These are phyloP conservation scores for Lasioglossum baleicum DNA, from an alignment of 1,140 invertebrate genomes.

Conservation along the genomic window DNA sequence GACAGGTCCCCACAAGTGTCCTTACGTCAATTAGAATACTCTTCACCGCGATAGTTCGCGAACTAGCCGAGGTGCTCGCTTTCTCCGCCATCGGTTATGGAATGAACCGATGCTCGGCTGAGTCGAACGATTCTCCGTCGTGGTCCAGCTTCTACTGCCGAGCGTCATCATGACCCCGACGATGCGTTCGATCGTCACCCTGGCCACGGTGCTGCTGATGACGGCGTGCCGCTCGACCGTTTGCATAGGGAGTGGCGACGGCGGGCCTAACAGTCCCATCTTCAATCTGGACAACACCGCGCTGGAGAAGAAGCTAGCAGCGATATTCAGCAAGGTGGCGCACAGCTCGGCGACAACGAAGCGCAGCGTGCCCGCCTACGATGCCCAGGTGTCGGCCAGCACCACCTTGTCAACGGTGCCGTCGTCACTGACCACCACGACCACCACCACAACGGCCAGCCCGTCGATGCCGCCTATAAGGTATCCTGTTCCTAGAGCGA, in stretches of 20 bases:
- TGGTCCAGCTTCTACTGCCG: constrained; percentile 24
- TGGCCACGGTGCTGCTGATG: constrained; percentile 22
- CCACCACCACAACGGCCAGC: constrained; percentile 73
- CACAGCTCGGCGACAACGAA: constrained; percentile 84
- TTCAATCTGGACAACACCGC: constrained; percentile 75
- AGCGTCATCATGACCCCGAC: constrained; percentile 54
- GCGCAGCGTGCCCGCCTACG: constrained; percentile 83
- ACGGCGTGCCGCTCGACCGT: constrained; percentile 16
- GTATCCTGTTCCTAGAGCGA: constrained; percentile 69
- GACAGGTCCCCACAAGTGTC: not conserved
- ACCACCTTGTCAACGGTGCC: constrained; percentile 82
- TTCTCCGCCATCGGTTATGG: constrained; percentile 48
- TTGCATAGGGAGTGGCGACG: constrained; percentile 61
- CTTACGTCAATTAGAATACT: constrained; percentile 8
- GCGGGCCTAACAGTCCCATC: constrained; percentile 73
- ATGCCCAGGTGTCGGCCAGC: constrained; percentile 80
- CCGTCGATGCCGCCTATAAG: constrained; percentile 62
- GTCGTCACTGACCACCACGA: constrained; percentile 82
- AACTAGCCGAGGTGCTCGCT: not conserved
- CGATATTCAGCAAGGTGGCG: constrained; percentile 85
- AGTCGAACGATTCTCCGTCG: constrained; percentile 22
- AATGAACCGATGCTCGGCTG: constrained; percentile 57
- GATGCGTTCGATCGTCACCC: constrained; percentile 27
- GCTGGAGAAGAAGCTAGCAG: constrained; percentile 83
- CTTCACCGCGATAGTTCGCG: not conserved